Conservation (phyloP, 2,888 invertebrate genomes). For the Hybos culiciformis region DNA sequence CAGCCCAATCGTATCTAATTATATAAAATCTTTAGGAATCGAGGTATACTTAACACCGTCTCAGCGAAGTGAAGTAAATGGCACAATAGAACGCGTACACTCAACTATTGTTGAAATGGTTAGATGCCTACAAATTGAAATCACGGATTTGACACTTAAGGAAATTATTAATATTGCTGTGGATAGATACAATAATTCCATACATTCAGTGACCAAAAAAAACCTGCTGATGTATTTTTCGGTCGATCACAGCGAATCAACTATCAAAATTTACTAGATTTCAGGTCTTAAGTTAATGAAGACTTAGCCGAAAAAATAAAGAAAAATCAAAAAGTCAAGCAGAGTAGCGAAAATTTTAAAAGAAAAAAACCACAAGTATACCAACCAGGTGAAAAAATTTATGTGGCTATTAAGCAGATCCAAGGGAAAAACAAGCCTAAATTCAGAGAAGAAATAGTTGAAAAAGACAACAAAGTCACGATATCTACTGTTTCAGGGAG, state of each 20-base stretch:
- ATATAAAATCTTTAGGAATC: constrained; percentile 4
- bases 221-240: constrained; percentile 2
- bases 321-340: not conserved
- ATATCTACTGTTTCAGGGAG: not conserved
- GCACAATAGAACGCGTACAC: constrained; percentile 7
- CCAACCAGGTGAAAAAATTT: constrained; percentile 4
- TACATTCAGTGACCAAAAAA: constrained; percentile 5
- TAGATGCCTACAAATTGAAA: constrained; percentile 2
- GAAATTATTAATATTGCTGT: constrained; percentile 4
- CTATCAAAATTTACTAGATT: constrained; percentile 1
- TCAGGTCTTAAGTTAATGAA: constrained; percentile 1
- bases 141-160: not conserved
- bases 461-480: constrained; percentile 1
- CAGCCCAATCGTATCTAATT: constrained; percentile 2
- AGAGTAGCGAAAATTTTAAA: not conserved
- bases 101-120: constrained; percentile 8
- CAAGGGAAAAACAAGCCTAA: constrained; percentile 1
- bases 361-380: constrained; percentile 2
- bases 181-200: constrained; percentile 3
- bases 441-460: constrained; percentile 3
- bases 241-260: not conserved
- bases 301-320: constrained; percentile 1
- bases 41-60: constrained; percentile 1
- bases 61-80: constrained; percentile 6
- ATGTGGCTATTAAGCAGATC: too few species aligned